Conservation (phyloP, 2,888 invertebrate species). For the Ormia ochracea region DNA sequence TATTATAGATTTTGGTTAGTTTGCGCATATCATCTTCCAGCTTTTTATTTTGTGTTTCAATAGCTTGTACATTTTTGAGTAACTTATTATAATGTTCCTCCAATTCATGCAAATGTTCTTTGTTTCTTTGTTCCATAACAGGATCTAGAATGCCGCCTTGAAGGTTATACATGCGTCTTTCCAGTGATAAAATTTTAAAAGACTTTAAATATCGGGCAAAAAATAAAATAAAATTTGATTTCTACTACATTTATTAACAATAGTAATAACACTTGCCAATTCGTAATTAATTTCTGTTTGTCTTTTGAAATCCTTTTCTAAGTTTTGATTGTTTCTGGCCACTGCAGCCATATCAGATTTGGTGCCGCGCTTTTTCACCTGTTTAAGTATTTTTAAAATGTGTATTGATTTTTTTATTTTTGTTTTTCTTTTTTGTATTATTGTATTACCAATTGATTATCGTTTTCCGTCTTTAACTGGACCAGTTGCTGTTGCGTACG, state of each 20-base stretch:
- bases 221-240: not conserved
- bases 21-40: conserved; percentile 80
- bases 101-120: conserved; percentile 75
- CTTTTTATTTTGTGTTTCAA: conserved; percentile 78
- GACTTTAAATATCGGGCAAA: conserved; percentile 66
- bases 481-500: conserved; percentile 72
- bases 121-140: conserved; percentile 73
- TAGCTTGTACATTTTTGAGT: conserved; percentile 75
- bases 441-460: conserved; percentile 64
- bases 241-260: not conserved
- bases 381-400: too few species aligned
- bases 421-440: not conserved
- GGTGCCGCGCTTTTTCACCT: conserved; percentile 69
- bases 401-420: not conserved
- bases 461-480: conserved; percentile 70
- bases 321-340: conserved; percentile 65
- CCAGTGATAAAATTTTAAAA: conserved; percentile 76
- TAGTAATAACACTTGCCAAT: conserved; percentile 77
- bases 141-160: conserved; percentile 74
- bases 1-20: conserved; percentile 77
- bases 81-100: conserved; percentile 76
- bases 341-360: conserved; percentile 65
- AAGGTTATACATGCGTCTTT: conserved; percentile 74
- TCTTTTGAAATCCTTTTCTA: conserved; percentile 78
- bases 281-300: conserved; percentile 81